Base-by-base conservation (phyloP, 2,797 vertebrate genomes). In the Eutrigla gurnardus region DNA sequence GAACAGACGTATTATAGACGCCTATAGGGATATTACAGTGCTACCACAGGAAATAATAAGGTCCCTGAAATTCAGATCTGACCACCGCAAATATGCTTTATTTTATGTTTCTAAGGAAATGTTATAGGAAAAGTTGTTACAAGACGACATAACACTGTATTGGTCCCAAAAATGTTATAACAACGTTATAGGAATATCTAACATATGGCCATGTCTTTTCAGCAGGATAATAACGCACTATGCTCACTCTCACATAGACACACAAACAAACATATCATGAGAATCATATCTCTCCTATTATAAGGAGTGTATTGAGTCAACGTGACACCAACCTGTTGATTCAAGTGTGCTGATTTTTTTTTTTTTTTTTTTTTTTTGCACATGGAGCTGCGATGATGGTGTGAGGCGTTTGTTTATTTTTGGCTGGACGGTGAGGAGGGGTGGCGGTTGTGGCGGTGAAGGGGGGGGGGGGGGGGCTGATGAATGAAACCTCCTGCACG, bases 401-500 rank as follows among this genome's bases (percentile, higher is more conserved):
- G 75, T 60, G 73, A 82, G 54, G 59, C 68, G 67, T 83, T 86
- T 92, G 86, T 87, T 89, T 91, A 87, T 86, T 82, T 89, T 86
- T 70, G 73, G 80, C 78, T 77, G 78, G 85, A 42, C 71, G 76
- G 68, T 46, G 59, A 50, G 59, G 60, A 40, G 59, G 72, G 72
- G 65, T 62, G 73, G 59, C 45, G 75, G 63, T 33, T 64, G 65
- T 2, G 65, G 45, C 3, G 46, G 50, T 9, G 42, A 18, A 4
- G 39, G 47, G 9, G 35, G 43, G 5, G 54, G 3, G 46, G 40
- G 54, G 5, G 39, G 39, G 52, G 37, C 40, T 59, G 77, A 89
- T 93, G 91, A 92, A 92, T 92, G 92, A 91, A 90, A 87, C 67
- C 85, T 81, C 82, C 73, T 78, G 81, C 84, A 47, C 82, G 84